Evolutionary conservation across 2,113 vertebrate genomes (phyloP), one percentile per base, ranked within the genome.

Genomic region (Hydrolagus affinis): DNA sequence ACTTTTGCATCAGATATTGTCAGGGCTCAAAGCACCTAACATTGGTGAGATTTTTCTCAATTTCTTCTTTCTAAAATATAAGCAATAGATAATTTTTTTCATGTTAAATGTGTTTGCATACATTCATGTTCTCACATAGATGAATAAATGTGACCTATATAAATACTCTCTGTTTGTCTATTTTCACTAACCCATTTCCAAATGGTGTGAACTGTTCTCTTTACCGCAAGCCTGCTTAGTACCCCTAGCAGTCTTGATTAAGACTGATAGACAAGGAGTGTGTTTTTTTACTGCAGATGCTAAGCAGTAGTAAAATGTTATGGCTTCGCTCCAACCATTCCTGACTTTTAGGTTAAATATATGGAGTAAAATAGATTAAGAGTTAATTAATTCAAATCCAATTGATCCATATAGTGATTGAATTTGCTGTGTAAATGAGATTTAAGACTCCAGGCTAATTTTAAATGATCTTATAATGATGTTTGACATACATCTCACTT

Each of bases 351-450:
- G 60, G 78, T 83, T 83, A 83, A 66, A 83, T 66, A 83, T 83
- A 62, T 66, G 11, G 25, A 32, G 28, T 66, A 60, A 83, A 83
- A 83, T 83, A 17, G 60, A 83, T 25, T 83, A 83, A 44, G 62
- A 83, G 78, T 83, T 83, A 83, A 83, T 83, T 83, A 83, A 83
- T 83, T 83, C 78, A 83, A 83, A 83, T 83, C 66, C 78, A 83
- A 66, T 83, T 83, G 78, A 83, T 83, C 78, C 78, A 83, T 83
- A 66, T 64, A 83, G 60, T 83, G 78, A 68, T 83, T 83, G 64
- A 83, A 83, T 83, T 83, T 83, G 78, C 78, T 83, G 78, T 83
- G 15, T 68, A 83, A 83, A 83, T 83, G 78, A 83, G 78, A 83
- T 83, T 83, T 83, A 83, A 83, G 78, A 83, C 78, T 83, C 78